Evolutionary conservation across 2,888 invertebrate genomes (phyloP).

Genomic region (Scaptomyza polygonia): DNA sequence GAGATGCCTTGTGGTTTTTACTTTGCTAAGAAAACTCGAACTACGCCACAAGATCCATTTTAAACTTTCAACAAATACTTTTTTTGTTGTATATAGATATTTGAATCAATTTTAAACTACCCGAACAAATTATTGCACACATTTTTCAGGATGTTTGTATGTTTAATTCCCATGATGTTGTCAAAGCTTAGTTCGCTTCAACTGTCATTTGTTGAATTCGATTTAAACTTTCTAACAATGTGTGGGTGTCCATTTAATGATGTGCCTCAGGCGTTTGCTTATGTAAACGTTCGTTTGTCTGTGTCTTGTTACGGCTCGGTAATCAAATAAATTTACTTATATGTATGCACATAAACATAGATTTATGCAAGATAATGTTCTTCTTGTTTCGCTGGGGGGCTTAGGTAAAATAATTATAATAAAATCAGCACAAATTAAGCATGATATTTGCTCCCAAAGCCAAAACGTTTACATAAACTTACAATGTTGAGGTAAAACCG

Average conservation of each 20-base stretch:
- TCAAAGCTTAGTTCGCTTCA: not conserved
- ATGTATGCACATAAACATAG: not conserved
- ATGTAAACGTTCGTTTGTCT: not conserved
- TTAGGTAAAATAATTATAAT: too few relatives aligned
- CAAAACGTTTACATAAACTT: too few relatives aligned
- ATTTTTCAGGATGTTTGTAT: not conserved
- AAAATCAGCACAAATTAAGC: too few relatives aligned
- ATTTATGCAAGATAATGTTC: not conserved
- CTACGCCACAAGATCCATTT: not conserved
- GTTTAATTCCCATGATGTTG: not conserved
- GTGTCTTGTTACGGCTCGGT: not conserved
- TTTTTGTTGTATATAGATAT: too few relatives aligned
- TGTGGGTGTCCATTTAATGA: constrained; percentile 27
- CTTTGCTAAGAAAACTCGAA: not conserved
- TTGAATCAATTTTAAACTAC: too few relatives aligned
- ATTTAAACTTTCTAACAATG: constrained; percentile 4
- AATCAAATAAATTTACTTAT: constrained; percentile 33
- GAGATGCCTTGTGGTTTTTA: not conserved
- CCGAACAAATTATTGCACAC: not conserved
- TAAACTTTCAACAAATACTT: not conserved
- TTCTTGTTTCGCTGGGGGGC: too few relatives aligned
- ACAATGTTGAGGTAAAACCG: too few relatives aligned
- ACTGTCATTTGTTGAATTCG: not conserved
- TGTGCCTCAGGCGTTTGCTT: not conserved
- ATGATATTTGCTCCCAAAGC: too few relatives aligned